A percentile compares a stretch with the other conserved stretches of the same genome.
These are phyloP conservation scores for Brenthis daphne DNA, from an alignment of 2,888 invertebrate species.

Conservation along the genomic window DNA sequence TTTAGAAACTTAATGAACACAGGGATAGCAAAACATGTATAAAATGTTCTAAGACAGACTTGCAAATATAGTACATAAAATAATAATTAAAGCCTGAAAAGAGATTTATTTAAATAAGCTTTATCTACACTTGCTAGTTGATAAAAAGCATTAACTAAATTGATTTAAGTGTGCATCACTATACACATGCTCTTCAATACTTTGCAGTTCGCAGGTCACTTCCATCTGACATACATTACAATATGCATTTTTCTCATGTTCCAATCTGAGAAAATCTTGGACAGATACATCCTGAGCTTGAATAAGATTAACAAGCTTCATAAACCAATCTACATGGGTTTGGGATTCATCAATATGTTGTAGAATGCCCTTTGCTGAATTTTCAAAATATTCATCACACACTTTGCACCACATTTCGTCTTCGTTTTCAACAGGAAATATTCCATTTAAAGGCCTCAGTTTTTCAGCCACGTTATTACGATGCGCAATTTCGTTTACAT, in stretches of 20 bases:
- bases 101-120: constrained; percentile 16
- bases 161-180: constrained; percentile 57
- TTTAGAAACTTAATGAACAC: constrained; percentile 2
- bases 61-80: neutral
- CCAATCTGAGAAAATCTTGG: constrained; percentile 54
- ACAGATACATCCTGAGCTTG: constrained; percentile 53
- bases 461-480: constrained; percentile 55
- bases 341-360: constrained; percentile 61
- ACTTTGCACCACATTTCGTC: constrained; percentile 61
- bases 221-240: constrained; percentile 60
- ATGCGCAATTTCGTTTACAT: constrained; percentile 59
- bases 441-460: constrained; percentile 58
- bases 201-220: constrained; percentile 51
- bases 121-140: constrained; percentile 4
- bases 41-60: neutral
- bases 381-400: constrained; percentile 55
- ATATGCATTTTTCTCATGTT: constrained; percentile 56
- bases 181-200: constrained; percentile 56
- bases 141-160: constrained; percentile 44
- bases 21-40: neutral
- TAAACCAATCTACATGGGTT: constrained; percentile 57
- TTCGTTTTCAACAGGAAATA: constrained; percentile 56
- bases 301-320: constrained; percentile 58
- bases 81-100: constrained; percentile 16
- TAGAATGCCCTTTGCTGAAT: constrained; percentile 54